These are phyloP conservation scores for Porphyrio hochstetteri DNA, from an alignment of 2,113 vertebrate genomes.

Conservation along the genomic window DNA sequence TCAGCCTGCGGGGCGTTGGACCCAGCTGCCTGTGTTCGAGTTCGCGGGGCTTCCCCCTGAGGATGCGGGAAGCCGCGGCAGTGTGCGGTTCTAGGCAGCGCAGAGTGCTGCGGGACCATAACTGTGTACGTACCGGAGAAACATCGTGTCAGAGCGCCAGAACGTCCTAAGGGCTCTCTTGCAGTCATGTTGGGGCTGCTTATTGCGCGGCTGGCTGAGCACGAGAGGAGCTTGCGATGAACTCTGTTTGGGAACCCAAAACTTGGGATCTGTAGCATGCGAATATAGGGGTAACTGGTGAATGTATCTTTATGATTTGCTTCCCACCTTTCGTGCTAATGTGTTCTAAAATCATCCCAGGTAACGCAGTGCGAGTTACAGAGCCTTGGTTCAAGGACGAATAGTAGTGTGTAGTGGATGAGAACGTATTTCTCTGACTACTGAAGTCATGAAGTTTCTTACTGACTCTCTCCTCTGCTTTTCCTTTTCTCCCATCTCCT, in stretches of 20 bases:
- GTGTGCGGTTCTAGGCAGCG: rapidly evolving
- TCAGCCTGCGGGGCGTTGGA: background rate
- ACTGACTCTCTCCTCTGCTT: background rate
- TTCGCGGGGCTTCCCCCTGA: rapidly evolving
- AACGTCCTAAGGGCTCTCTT: background rate
- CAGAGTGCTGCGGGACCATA: rapidly evolving
- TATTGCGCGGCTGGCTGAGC: rapidly evolving
- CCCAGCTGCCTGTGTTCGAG: rapidly evolving
- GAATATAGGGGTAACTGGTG: background rate
- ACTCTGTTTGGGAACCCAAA: background rate
- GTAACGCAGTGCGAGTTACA: background rate
- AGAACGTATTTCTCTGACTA: background rate
- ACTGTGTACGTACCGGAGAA: rapidly evolving
- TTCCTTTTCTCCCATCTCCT: background rate
- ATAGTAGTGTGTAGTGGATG: background rate
- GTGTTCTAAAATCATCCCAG: background rate
- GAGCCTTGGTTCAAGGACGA: background rate
- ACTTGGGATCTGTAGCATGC: background rate
- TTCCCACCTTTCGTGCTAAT: rapidly evolving
- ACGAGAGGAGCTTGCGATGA: background rate
- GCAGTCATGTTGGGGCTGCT: background rate
- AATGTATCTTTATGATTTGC: background rate
- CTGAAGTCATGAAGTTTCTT: background rate
- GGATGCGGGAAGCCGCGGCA: rapidly evolving
- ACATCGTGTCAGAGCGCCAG: rapidly evolving